Conservation (phyloP, 2,888 invertebrate genomes). For the Muschampia plurimacula region DNA sequence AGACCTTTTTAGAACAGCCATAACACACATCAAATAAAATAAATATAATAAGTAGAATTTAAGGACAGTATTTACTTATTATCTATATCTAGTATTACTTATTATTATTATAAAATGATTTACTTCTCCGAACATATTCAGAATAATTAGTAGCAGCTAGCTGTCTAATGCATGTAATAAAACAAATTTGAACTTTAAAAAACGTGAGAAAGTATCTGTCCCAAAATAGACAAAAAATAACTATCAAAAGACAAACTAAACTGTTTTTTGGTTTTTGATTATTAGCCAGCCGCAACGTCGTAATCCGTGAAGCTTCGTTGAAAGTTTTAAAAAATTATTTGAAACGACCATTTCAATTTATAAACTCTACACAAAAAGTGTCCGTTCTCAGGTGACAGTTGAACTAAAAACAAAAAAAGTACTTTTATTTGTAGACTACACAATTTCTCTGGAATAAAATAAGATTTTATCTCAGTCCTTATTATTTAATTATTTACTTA, state of each 20-base stretch:
- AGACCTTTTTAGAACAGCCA: conserved; percentile 24
- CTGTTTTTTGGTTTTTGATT: not conserved
- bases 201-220: no score
- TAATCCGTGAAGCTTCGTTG: conserved; percentile 12
- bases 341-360: conserved; percentile 16
- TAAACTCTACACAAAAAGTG: conserved; percentile 14
- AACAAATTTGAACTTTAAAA: not conserved
- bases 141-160: not conserved
- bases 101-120: no score
- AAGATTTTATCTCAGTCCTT: no score
- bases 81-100: no score
- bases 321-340: conserved; percentile 2
- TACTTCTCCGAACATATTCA: not conserved
- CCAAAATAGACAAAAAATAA: not conserved
- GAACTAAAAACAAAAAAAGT: not conserved
- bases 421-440: no score
- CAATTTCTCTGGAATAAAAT: no score
- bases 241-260: conserved; percentile 10
- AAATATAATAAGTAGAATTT: not conserved
- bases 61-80: not conserved
- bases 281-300: not conserved
- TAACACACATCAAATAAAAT: not conserved
- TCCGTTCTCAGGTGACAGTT: not conserved
- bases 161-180: not conserved
- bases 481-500: no score